phyloP scores from a whole-genome alignment of 2,888 invertebrate species.

The Cerastis leucographa region DNA sequence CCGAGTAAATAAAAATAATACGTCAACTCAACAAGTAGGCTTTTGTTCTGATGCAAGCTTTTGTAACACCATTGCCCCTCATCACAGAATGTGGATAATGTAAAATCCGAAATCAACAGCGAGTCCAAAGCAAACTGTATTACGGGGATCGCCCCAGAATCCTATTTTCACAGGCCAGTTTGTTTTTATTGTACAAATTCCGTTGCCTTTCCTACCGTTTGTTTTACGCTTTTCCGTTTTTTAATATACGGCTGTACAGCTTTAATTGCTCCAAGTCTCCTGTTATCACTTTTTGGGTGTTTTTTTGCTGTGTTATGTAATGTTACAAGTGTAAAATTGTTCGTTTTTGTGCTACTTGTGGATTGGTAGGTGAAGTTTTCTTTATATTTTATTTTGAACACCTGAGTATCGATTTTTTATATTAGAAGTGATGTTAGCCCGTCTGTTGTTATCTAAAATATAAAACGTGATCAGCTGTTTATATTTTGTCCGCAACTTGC shows the following conservation, averaged over 20 bases:
- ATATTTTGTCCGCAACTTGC: background rate
- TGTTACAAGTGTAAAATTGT: conserved; percentile 18
- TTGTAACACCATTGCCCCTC: conserved; percentile 52
- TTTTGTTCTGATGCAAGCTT: conserved; percentile 49
- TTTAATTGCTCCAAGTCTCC: conserved; percentile 66
- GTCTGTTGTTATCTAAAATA: background rate
- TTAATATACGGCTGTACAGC: conserved; percentile 60
- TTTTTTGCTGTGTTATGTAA: conserved; percentile 31
- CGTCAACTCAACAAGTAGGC: conserved; percentile 53
- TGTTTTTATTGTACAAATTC: conserved; percentile 72
- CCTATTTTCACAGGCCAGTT: conserved; percentile 69
- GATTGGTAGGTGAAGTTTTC: background rate
- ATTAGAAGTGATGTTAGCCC: background rate
- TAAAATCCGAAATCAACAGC: conserved; percentile 69
- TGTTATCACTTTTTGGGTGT: conserved; percentile 58
- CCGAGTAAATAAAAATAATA: conserved; percentile 25
- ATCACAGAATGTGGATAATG: conserved; percentile 64
- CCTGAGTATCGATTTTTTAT: background rate
- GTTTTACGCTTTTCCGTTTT: conserved; percentile 66
- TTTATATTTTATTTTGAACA: background rate
- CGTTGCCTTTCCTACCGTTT: conserved; percentile 63
- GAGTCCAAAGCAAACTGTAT: conserved; percentile 67
- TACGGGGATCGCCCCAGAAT: conserved; percentile 66
- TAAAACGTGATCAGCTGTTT: background rate
- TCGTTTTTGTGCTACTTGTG: conserved; percentile 20